Evolutionary conservation across 2,888 invertebrate species (phyloP).

Genomic region (Watsonalla cultraria): DNA sequence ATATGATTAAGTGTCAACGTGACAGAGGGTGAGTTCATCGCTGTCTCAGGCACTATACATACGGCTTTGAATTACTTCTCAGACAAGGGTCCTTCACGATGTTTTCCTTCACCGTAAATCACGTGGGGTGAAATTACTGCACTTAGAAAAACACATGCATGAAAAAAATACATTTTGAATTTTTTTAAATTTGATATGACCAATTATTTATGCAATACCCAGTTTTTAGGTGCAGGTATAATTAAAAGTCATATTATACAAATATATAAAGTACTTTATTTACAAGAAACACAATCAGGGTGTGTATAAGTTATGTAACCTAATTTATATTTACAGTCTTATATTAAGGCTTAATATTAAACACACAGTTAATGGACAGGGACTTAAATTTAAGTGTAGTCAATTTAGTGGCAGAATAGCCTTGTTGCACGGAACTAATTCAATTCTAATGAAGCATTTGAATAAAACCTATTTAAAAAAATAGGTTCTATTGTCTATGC

Average conservation of each 20-base stretch:
- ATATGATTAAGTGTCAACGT: too few relatives aligned
- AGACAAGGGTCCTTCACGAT: too few relatives aligned
- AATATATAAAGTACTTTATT: slow-evolving; percentile 53
- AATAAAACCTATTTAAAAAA: background rate
- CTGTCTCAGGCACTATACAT: too few relatives aligned
- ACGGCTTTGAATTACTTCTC: too few relatives aligned
- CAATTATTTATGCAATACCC: too few relatives aligned
- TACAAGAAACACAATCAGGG: slow-evolving; percentile 58
- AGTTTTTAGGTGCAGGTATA: background rate
- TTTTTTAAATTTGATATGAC: too few relatives aligned
- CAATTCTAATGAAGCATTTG: background rate
- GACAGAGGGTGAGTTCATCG: too few relatives aligned
- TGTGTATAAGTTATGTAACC: slow-evolving; percentile 71
- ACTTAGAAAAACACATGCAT: too few relatives aligned
- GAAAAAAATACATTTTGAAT: too few relatives aligned
- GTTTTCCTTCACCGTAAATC: too few relatives aligned
- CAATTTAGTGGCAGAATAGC: slow-evolving; percentile 2
- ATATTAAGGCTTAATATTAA: slow-evolving; percentile 70
- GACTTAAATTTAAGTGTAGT: background rate
- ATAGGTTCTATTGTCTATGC: background rate
- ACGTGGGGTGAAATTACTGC: too few relatives aligned
- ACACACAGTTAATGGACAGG: slow-evolving; percentile 6
- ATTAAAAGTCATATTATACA: slow-evolving; percentile 1
- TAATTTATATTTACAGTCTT: slow-evolving; percentile 75
- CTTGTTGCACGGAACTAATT: background rate